Percentiles rank a stretch among this genome's conserved stretches.
phyloP scores from a whole-genome alignment of 1,140 invertebrate species.

The Rhynchophorus ferrugineus region DNA sequence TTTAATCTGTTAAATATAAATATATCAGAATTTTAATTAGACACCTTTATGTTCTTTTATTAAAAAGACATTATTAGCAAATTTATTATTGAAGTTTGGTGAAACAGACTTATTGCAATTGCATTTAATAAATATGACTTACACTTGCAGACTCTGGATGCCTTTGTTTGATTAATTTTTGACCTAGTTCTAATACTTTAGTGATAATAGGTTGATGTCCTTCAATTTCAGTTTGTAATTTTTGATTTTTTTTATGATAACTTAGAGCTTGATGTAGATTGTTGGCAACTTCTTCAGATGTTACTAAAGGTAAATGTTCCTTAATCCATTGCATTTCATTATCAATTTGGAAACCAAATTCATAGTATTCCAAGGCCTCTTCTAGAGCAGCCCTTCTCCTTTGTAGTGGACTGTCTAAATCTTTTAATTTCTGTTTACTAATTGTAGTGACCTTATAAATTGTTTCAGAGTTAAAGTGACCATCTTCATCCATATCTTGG shows the following conservation, averaged over 20 bases:
- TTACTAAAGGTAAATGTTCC: constrained; percentile 76
- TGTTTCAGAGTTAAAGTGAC: constrained; percentile 86
- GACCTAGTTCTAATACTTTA: constrained; percentile 66
- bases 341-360: constrained; percentile 90
- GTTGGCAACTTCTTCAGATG: constrained; percentile 64
- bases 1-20: constrained; percentile 45
- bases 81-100: background rate
- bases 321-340: constrained; percentile 93
- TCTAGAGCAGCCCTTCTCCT: constrained; percentile 71
- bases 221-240: constrained; percentile 76
- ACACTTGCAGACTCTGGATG: constrained; percentile 74
- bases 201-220: constrained; percentile 78
- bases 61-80: too few relatives aligned
- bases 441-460: constrained; percentile 73
- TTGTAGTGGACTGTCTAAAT: constrained; percentile 55
- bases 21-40: too few relatives aligned
- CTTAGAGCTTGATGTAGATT: constrained; percentile 89
- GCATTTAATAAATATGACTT: constrained; percentile 2
- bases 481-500: constrained; percentile 82
- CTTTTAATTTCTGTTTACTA: constrained; percentile 58
- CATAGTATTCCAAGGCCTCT: constrained; percentile 73
- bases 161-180: constrained; percentile 58
- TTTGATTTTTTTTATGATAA: constrained; percentile 88
- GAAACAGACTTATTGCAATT: background rate
- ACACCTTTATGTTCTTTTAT: too few relatives aligned